Evolutionary conservation across 2,888 invertebrate genomes (phyloP).

Genomic region (Tiphia femorata): DNA sequence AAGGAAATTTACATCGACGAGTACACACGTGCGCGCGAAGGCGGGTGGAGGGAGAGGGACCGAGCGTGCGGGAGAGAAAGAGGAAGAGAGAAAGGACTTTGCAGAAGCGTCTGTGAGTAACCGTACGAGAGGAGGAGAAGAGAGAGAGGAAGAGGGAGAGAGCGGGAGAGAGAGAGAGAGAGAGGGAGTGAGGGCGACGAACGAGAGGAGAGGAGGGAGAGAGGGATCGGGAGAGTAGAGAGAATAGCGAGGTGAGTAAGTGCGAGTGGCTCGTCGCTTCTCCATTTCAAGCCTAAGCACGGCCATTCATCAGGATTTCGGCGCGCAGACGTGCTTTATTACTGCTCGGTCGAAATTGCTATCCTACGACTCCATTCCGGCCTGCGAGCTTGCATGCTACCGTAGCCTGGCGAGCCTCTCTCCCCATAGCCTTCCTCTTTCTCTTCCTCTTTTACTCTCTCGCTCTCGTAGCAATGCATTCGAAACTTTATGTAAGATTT

Average conservation of each 20-base stretch:
- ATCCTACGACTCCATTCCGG: constrained; percentile 69
- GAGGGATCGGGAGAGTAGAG: constrained; percentile 25
- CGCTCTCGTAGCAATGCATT: constrained; percentile 58
- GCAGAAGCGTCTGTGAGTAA: constrained; percentile 58
- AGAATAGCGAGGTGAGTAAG: constrained; percentile 54
- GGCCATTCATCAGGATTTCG: constrained; percentile 69
- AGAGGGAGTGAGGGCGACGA: constrained; percentile 26
- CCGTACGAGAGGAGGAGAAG: constrained; percentile 33
- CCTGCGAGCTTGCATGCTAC: constrained; percentile 51
- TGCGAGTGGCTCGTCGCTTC: constrained; percentile 67
- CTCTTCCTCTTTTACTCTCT: constrained; percentile 16
- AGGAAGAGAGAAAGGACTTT: constrained; percentile 52
- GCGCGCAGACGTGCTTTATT: constrained; percentile 70
- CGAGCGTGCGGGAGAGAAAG: constrained; percentile 22
- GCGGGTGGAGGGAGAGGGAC: constrained; percentile 24
- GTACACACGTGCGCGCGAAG: not conserved
- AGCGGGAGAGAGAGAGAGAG: constrained; percentile 25
- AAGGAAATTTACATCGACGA: not conserved
- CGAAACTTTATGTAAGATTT: constrained; percentile 63
- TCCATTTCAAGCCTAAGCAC: constrained; percentile 70
- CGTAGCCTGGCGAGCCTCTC: constrained; percentile 35
- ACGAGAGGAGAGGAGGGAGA: constrained; percentile 26
- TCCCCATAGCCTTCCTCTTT: constrained; percentile 20
- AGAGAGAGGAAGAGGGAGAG: constrained; percentile 27
- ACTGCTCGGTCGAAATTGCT: constrained; percentile 69